Conservation (phyloP, 64 coral and sea anemone species). For the Montipora foliosa region DNA sequence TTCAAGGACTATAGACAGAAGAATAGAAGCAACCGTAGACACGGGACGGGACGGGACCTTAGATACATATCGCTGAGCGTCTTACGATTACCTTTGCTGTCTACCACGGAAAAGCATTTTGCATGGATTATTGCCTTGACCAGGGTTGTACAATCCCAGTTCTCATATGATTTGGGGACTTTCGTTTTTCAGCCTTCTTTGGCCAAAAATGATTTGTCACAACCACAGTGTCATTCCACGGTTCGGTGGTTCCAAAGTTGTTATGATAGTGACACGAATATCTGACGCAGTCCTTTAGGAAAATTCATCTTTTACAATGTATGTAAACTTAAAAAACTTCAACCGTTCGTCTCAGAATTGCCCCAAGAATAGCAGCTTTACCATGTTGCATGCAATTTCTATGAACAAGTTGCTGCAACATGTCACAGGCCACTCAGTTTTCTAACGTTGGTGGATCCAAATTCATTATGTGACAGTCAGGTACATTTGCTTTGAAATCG, state of each 20-base stretch:
- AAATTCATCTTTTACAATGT: not conserved
- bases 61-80: not conserved
- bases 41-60: not conserved
- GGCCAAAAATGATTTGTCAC: not conserved
- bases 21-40: not conserved
- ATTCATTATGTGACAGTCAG: no score
- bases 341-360: not conserved
- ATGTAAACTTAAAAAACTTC: not conserved
- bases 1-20: not conserved
- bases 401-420: no score
- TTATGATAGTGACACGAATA: not conserved
- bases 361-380: no score
- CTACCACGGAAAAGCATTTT: not conserved
- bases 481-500: no score
- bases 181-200: not conserved
- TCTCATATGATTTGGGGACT: not conserved
- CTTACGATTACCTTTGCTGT: not conserved
- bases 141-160: not conserved
- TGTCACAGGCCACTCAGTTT: no score
- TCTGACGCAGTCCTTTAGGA: not conserved
- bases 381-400: no score
- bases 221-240: not conserved
- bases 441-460: no score
- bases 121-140: not conserved
- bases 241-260: not conserved